Evolutionary conservation across 2,888 invertebrate genomes (phyloP), one percentile per base, ranked within the genome.

Genomic region (Pinctada fucata): DNA sequence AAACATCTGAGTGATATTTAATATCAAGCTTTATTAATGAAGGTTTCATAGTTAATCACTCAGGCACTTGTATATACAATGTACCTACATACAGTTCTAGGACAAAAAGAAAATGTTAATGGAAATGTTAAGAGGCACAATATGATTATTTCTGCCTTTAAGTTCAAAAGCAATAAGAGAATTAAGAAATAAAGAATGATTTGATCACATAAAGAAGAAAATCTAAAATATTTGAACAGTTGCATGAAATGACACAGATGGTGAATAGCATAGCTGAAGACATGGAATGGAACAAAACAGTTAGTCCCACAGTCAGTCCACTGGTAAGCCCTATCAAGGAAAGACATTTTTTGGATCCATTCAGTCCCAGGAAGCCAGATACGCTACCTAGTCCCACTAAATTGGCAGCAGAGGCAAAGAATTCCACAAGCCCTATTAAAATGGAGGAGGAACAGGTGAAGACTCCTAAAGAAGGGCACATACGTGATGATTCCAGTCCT

Each of bases 241-340:
- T 91, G 75, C 85, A 85, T 72, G 90, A 90, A 81, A 89, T 91
- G 90, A 87, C 89, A 45, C 90, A 92, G 78, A 88, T 89, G 69
- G 91, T 91, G 80, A 93, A 91, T 80, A 89, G 87, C 77, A 88
- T 91, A 75, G 88, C 86, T n/a, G 87, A 88, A 72, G 93, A 93
- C 77, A 90, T 93, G 82, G 93, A 93, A 51, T 81, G 80, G 79
- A 83, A 77, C 79, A 81, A 85, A 64, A 72, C 74, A 47, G 79
- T 81, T 45, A 78, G 81, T 75, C 79, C 82, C 3, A 75, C 74
- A 13, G 80, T 78, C 50, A 72, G 75, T 65, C 76, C 79, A 64
- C 69, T 72, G 10, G 80, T 78, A 48, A 72, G 75, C 52, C 76
- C 79, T 51, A 67, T 69, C 8, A 79, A 79, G 65, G 72, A 75